A percentile compares a stretch with the other conserved stretches of the same genome.
Evolutionary conservation across 2,888 invertebrate species (phyloP).

Genomic region (Cylloceria caligata): DNA sequence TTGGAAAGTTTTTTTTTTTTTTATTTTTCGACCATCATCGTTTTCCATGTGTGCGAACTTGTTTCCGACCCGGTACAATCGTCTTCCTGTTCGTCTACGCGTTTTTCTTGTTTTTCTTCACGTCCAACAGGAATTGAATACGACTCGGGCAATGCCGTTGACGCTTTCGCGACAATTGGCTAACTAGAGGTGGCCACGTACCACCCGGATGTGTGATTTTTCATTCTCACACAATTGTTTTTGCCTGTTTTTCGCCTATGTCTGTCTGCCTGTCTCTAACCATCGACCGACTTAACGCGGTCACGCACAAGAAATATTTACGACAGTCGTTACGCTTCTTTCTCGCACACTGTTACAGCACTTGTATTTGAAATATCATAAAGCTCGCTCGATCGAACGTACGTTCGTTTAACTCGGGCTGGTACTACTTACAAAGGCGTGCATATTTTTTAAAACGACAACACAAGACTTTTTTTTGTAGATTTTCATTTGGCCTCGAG

Average conservation of each 20-base stretch:
- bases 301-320: conserved; percentile 57
- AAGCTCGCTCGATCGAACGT: background rate
- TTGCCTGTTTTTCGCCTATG: conserved; percentile 51
- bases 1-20: conserved; percentile 8
- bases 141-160: background rate
- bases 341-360: conserved; percentile 16
- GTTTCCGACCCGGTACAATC: conserved; percentile 30
- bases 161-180: background rate
- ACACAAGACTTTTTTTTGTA: background rate
- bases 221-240: background rate
- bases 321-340: conserved; percentile 33
- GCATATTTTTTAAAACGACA: conserved; percentile 1
- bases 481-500: background rate
- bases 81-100: conserved; percentile 46
- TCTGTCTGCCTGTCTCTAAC: conserved; percentile 72
- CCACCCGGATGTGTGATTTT: background rate
- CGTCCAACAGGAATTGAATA: conserved; percentile 15
- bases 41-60: conserved; percentile 27
- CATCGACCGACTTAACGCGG: conserved; percentile 70
- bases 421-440: background rate
- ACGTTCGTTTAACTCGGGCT: background rate
- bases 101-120: conserved; percentile 37
- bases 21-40: conserved; percentile 58
- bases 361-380: background rate
- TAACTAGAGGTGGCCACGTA: background rate